Evolutionary conservation across 2,113 vertebrate species (phyloP).

Genomic region (Charadrius vociferus): DNA sequence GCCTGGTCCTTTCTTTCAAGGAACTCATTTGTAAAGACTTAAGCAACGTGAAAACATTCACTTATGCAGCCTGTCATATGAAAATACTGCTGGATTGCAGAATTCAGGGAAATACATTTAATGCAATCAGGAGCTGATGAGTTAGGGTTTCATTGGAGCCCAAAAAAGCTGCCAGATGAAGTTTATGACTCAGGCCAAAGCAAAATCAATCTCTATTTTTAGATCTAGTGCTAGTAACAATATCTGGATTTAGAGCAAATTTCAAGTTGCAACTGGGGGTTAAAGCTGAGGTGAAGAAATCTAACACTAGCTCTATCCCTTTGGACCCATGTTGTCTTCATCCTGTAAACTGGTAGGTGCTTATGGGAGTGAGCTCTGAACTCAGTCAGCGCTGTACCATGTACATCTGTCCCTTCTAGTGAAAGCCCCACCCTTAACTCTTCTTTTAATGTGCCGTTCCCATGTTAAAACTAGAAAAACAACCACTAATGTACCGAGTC

Average conservation of each 20-base stretch:
- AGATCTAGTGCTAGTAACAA: not conserved
- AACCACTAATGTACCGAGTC: not conserved
- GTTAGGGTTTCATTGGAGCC: not conserved
- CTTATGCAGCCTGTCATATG: not conserved
- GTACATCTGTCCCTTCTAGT: not conserved
- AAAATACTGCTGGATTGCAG: not conserved
- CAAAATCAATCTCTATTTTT: not conserved
- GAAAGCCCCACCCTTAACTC: not conserved
- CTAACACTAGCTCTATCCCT: not conserved
- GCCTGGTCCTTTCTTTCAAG: not conserved
- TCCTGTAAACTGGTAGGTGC: accelerated
- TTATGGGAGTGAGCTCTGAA: not conserved
- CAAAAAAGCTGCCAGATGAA: not conserved
- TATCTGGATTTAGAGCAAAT: not conserved
- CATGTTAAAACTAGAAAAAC: not conserved
- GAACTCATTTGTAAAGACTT: not conserved
- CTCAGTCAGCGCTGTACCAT: not conserved
- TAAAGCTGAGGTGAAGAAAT: not conserved
- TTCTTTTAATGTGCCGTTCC: not conserved
- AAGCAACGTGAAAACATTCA: not conserved
- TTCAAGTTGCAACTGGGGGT: not conserved
- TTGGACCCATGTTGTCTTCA: not conserved
- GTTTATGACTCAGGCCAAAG: not conserved
- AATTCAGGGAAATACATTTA: not conserved
- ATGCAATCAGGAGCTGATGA: not conserved